phyloP scores from a whole-genome alignment of 37 sponge, comb jelly and placozoan species.

The Aphrocallistes beatrix region DNA sequence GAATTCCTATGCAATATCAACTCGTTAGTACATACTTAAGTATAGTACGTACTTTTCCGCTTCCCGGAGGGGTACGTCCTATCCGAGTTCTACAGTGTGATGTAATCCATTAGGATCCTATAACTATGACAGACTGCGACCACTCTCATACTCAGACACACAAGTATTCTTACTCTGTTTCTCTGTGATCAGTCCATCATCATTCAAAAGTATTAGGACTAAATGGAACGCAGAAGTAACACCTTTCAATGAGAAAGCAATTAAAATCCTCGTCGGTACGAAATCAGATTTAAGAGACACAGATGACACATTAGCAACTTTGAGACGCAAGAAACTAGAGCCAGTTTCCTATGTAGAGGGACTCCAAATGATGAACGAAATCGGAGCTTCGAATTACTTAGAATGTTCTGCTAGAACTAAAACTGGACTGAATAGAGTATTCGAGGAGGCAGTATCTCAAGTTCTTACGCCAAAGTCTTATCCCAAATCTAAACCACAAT shows the following conservation, averaged over 20 bases:
- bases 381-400: not conserved
- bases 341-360: not conserved
- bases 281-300: conserved; percentile 38
- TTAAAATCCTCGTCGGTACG: conserved; percentile 36
- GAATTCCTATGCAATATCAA: not conserved
- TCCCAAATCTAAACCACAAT: not conserved
- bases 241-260: conserved; percentile 34
- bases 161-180: conserved; percentile 55
- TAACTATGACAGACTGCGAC: conserved; percentile 51
- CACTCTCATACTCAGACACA: conserved; percentile 55
- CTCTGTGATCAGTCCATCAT: conserved; percentile 16
- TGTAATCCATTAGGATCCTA: not conserved
- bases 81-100: not conserved
- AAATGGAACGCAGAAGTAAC: conserved; percentile 44
- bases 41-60: not conserved
- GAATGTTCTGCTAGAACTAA: not conserved
- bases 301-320: not conserved
- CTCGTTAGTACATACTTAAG: not conserved
- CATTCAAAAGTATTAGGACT: conserved; percentile 30
- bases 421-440: not conserved
- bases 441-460: not conserved
- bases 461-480: not conserved
- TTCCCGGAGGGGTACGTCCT: not conserved
- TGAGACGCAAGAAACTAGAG: not conserved
- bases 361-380: not conserved